These are phyloP conservation scores for Acanthacorydalis orientalis DNA, from an alignment of 2,888 invertebrate genomes.

Conservation along the genomic window DNA sequence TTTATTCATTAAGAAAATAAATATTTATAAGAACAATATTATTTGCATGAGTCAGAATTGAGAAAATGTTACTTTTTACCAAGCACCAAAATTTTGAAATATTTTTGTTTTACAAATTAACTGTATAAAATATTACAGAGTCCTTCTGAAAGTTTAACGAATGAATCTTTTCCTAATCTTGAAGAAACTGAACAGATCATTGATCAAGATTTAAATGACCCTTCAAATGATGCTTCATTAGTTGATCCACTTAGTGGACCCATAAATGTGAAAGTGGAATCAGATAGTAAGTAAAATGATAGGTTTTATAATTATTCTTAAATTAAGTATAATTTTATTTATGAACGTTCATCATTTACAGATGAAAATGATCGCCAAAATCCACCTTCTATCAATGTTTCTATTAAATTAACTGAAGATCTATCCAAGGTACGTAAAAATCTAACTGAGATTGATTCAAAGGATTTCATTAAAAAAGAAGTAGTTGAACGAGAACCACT, in stretches of 20 bases:
- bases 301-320: neutral
- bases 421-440: slow-evolving; percentile 5
- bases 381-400: slow-evolving; percentile 3
- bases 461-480: slow-evolving; percentile 6
- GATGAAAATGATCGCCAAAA: neutral
- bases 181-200: slow-evolving; percentile 35
- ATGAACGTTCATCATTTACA: neutral
- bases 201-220: slow-evolving; percentile 24
- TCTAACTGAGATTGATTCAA: slow-evolving; percentile 2
- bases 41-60: no score
- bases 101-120: neutral
- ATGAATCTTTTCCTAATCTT: slow-evolving; percentile 69
- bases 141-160: slow-evolving; percentile 69
- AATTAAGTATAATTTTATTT: neutral
- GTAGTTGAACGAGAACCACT: slow-evolving; percentile 31
- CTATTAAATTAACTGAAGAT: slow-evolving; percentile 6
- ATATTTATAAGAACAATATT: no score
- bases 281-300: neutral
- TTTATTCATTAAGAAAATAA: no score
- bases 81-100: neutral
- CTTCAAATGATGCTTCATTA: slow-evolving; percentile 21
- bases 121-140: slow-evolving; percentile 32
- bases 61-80: no score
- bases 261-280: slow-evolving; percentile 3
- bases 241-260: slow-evolving; percentile 6